Base-by-base conservation (phyloP, 1,140 invertebrate genomes). In the Neodiprion pinetum region DNA sequence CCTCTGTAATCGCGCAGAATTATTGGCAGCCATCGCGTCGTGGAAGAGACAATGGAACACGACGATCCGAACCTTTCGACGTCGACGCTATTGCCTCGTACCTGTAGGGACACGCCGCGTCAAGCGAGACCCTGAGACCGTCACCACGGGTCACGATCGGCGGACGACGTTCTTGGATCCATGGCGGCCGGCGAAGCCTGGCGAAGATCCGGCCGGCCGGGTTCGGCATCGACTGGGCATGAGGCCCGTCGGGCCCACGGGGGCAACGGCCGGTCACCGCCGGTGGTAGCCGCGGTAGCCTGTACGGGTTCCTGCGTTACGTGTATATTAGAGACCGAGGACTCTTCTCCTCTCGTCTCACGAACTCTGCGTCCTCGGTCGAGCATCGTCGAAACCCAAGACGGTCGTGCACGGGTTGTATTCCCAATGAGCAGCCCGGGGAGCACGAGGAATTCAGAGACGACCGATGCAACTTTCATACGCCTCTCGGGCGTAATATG, bases 291-390 rank as follows among this genome's bases (percentile, higher is more conserved):
- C 53, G 53, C 53, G 53, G 53, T 61, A 61, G 53, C 53, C 53
- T 61, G 53, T 61, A 61, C 53, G 53, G 53, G 53, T 61, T 61
- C 53, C 53, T 61, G n/a, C 53, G 53, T 61, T 61, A 61, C 53
- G 53, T 61, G 53, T 61, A 61, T 61, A 61, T 61, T 61, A 61
- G n/a, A 61, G 11, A 9, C 53, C 11, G 53, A 17, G 53, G 11
- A 14, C 11, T 17, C 53, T 14, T 17, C 53, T 61, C 53, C 9
- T 17, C 53, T 61, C 53, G 5, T 61, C 53, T 61, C 53, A 61
- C 53, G 53, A 8, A 61, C 53, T 61, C 53, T 40, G 11, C 8
- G 53, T 61, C 53, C 53, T 61, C 53, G 53, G 9, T 9, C 9
- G 53, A 9, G 28, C 28, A 40, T 40, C 28, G 28, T 40, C 28